Conservation (phyloP, 1,140 invertebrate species). For the Pteromalus puparum region DNA sequence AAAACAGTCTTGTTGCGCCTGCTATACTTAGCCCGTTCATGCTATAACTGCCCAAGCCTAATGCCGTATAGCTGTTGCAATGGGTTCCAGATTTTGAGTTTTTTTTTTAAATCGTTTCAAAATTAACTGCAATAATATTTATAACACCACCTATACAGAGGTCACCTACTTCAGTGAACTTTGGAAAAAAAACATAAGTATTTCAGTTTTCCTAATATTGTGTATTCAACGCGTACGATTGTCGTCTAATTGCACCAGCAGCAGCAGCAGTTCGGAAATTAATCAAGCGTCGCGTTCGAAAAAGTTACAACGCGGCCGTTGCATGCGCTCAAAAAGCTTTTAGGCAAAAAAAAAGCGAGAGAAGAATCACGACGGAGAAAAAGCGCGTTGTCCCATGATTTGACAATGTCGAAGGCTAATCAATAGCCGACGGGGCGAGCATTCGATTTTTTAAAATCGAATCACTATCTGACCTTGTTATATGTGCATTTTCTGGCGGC, state of each 20-base stretch:
- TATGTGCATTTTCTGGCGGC: constrained; percentile 70
- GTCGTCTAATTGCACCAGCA: constrained; percentile 2
- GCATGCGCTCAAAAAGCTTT: not conserved
- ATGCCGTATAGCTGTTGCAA: too few relatives aligned
- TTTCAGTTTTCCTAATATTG: not conserved
- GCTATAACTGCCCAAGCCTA: too few relatives aligned
- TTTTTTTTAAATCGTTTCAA: too few relatives aligned
- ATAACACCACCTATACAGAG: too few relatives aligned
- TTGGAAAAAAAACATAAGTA: too few relatives aligned
- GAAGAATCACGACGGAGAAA: constrained; percentile 57
- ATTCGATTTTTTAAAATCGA: constrained; percentile 76
- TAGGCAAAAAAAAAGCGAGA: constrained; percentile 39
- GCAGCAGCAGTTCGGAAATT: constrained; percentile 59
- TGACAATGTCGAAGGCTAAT: constrained; percentile 77
- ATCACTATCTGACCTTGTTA: constrained; percentile 76
- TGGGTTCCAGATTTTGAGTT: too few relatives aligned
- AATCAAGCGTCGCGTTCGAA: constrained; percentile 66
- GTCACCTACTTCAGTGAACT: too few relatives aligned
- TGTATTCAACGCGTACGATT: not conserved
- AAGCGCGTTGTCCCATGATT: constrained; percentile 67
- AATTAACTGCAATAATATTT: too few relatives aligned
- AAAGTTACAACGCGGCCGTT: constrained; percentile 9
- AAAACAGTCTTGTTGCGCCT: too few relatives aligned
- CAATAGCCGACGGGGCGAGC: constrained; percentile 62
- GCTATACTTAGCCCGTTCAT: too few relatives aligned